Percentiles rank a stretch among this genome's conserved stretches.
phyloP scores from a whole-genome alignment of 1,140 invertebrate genomes.

The Habropoda laboriosa region DNA sequence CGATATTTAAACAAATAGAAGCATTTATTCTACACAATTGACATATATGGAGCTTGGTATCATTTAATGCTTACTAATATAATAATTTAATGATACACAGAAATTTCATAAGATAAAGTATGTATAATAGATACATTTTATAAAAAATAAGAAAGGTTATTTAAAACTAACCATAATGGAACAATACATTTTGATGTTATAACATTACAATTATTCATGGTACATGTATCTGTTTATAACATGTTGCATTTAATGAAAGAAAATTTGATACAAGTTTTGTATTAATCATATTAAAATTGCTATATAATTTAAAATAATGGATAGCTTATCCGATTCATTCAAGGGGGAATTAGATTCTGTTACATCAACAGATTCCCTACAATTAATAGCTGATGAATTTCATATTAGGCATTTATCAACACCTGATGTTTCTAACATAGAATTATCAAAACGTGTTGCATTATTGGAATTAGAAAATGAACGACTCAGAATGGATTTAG shows the following conservation, averaged over 20 bases:
- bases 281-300: not conserved
- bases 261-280: not conserved
- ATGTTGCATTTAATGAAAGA: not conserved
- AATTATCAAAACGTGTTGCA: conserved; percentile 64
- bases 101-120: not conserved
- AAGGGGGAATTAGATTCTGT: conserved; percentile 68
- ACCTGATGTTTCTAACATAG: conserved; percentile 64
- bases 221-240: not conserved
- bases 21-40: not conserved
- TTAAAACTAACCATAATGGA: not conserved
- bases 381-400: conserved; percentile 68
- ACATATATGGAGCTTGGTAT: not conserved
- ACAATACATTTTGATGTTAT: not conserved
- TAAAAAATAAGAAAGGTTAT: not conserved
- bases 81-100: not conserved
- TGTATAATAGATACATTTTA: not conserved
- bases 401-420: conserved; percentile 60
- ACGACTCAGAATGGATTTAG: conserved; percentile 65
- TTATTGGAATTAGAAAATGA: conserved; percentile 71
- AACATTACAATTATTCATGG: not conserved
- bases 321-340: conserved; percentile 68
- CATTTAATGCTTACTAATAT: not conserved
- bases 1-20: not conserved
- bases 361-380: conserved; percentile 68
- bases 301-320: conserved; percentile 56